phyloP scores from a whole-genome alignment of 2,888 invertebrate genomes.

The Terebella lapidaria region DNA sequence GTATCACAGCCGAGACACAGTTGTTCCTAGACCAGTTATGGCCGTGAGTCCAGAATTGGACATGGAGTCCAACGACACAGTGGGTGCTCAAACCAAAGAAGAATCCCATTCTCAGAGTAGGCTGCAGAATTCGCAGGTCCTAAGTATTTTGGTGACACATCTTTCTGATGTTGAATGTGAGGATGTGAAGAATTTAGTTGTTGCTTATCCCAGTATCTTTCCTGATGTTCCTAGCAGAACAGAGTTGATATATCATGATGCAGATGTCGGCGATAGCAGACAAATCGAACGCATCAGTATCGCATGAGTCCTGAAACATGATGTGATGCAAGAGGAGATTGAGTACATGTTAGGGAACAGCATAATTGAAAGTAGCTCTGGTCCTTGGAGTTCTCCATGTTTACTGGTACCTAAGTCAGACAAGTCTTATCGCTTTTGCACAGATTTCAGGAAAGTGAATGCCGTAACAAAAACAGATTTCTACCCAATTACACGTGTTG shows the following conservation, averaged over 20 bases:
- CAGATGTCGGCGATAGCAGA: neutral
- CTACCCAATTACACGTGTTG: neutral
- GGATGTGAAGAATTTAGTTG: neutral
- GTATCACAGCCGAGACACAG: neutral
- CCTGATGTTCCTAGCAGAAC: neutral
- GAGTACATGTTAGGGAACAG: constrained; percentile 1
- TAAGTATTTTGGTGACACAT: too few species aligned
- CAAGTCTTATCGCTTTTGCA: neutral
- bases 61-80: too few species aligned
- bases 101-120: too few species aligned
- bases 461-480: neutral
- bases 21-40: neutral
- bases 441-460: neutral
- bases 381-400: neutral
- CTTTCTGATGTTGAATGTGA: too few species aligned
- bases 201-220: neutral
- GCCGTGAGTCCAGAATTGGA: too few species aligned
- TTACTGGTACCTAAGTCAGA: neutral
- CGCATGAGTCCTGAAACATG: neutral
- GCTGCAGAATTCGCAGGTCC: too few species aligned
- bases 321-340: neutral
- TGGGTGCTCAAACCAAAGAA: too few species aligned
- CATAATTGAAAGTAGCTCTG: neutral
- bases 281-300: neutral
- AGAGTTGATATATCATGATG: neutral